phyloP scores from a whole-genome alignment of 2,888 invertebrate species.

The Melieria omissa region DNA sequence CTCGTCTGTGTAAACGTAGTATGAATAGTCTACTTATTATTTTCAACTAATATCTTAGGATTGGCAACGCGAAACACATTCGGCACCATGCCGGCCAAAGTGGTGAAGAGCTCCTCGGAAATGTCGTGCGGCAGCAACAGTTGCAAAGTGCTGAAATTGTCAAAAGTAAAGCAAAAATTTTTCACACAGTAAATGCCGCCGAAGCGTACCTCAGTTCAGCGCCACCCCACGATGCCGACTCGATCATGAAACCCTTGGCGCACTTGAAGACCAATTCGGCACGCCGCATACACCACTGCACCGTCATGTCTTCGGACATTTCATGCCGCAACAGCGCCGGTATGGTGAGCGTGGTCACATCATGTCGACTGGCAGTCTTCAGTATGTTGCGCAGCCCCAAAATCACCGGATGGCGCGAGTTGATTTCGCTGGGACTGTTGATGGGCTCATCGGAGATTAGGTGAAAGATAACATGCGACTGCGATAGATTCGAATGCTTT shows the following conservation, averaged over 20 bases:
- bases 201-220: conserved; percentile 81
- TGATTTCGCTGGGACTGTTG: conserved; percentile 81
- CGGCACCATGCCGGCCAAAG: conserved; percentile 88
- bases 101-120: conserved; percentile 83
- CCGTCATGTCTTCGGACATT: conserved; percentile 96
- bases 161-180: neutral
- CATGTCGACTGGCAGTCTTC: conserved; percentile 94
- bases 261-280: conserved; percentile 99
- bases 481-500: conserved; percentile 91
- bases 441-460: conserved; percentile 87
- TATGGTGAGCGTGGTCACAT: conserved; percentile 91
- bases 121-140: conserved; percentile 83
- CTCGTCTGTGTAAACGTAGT: neutral
- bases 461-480: conserved; percentile 96
- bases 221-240: conserved; percentile 94
- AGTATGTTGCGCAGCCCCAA: conserved; percentile 94
- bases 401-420: conserved; percentile 95
- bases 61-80: conserved; percentile 95
- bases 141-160: conserved; percentile 60
- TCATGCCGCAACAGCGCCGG: conserved; percentile 93
- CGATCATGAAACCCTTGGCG: conserved; percentile 99
- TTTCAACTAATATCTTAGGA: conserved; percentile 81
- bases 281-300: conserved; percentile 94
- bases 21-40: conserved; percentile 49
- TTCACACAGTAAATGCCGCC: neutral